Evolutionary conservation across 2,797 vertebrate species (phyloP).

Genomic region (Sciaenops ocellatus): DNA sequence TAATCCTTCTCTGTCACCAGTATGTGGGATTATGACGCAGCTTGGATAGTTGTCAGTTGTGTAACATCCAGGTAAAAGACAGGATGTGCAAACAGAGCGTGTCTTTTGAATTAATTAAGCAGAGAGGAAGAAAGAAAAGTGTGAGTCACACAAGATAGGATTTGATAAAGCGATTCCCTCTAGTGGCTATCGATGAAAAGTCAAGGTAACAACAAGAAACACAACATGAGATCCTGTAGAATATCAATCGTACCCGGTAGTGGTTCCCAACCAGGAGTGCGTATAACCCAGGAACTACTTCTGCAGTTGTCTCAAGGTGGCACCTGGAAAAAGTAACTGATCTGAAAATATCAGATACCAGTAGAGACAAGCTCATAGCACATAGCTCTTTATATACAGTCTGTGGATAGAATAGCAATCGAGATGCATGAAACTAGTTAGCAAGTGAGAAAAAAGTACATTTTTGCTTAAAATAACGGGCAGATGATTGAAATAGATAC

Average conservation of each 20-base stretch:
- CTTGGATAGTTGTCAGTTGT: conserved; percentile 36
- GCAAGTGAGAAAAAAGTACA: too few relatives aligned
- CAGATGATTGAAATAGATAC: background rate
- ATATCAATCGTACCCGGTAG: background rate
- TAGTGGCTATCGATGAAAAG: conserved; percentile 62
- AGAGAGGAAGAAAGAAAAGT: conserved; percentile 21
- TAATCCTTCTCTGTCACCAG: conserved; percentile 72
- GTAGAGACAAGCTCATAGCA: background rate
- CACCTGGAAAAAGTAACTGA: background rate
- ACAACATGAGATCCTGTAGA: background rate
- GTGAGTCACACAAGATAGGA: conserved; percentile 34
- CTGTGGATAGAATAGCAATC: background rate
- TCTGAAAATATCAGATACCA: background rate
- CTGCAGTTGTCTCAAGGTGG: background rate
- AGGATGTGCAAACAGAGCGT: conserved; percentile 43
- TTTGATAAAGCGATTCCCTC: conserved; percentile 66
- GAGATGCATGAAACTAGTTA: background rate
- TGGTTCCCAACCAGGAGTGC: background rate
- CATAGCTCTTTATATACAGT: background rate
- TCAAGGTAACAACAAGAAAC: conserved; percentile 24
- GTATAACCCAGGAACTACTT: background rate
- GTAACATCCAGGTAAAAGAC: conserved; percentile 62
- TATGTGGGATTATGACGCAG: conserved; percentile 57
- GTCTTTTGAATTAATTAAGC: conserved; percentile 42
- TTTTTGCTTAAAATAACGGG: background rate